Evolutionary conservation across 35 echinoderm and acorn worm genomes (phyloP).

Genomic region (Lytechinus pictus): DNA sequence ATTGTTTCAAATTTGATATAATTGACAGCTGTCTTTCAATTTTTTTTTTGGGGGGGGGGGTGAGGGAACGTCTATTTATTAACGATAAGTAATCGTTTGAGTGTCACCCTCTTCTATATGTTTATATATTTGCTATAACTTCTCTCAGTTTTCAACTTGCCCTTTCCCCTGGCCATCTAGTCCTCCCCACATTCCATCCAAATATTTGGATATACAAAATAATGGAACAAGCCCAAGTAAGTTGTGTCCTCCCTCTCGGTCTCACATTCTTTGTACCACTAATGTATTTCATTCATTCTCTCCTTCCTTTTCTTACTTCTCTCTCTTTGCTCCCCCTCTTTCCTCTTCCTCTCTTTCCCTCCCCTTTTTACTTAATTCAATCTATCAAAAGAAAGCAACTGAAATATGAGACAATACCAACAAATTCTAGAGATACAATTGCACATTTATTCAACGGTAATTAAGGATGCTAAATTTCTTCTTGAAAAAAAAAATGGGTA

Average conservation of each 20-base stretch:
- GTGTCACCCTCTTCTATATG: no score
- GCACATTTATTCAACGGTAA: conserved; percentile 32
- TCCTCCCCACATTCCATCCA: no score
- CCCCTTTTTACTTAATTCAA: neutral
- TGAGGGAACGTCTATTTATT: no score
- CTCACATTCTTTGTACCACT: neutral
- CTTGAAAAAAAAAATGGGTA: neutral
- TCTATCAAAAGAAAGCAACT: neutral
- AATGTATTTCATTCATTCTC: neutral
- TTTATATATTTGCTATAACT: no score
- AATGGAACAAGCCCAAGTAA: no score
- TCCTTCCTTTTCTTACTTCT: neutral
- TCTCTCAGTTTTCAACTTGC: no score
- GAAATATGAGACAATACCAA: neutral
- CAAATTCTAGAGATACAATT: conserved; percentile 24
- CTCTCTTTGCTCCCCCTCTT: neutral
- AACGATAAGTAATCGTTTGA: no score
- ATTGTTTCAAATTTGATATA: no score
- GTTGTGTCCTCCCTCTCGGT: neutral
- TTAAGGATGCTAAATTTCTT: neutral
- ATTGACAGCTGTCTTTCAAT: no score
- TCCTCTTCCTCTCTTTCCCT: neutral
- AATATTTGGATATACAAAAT: no score
- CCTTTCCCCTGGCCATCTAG: no score
- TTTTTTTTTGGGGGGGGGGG: no score